Base-by-base conservation (phyloP, 2,888 invertebrate genomes). In the Acanthosepion pharaonis region DNA sequence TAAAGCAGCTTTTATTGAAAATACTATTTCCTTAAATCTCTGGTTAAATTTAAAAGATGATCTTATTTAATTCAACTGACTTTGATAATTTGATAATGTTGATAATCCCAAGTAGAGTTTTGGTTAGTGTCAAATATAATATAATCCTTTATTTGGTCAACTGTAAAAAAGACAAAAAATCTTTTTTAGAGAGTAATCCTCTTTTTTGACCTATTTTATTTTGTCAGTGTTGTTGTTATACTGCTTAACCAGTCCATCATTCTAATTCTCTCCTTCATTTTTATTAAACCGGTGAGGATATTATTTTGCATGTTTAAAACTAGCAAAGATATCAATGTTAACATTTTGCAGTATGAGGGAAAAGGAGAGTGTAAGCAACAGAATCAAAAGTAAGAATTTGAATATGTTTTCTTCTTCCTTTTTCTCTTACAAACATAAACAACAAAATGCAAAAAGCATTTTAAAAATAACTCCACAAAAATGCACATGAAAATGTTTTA, bases 351-450 rank as follows among this genome's bases (percentile, higher is more conserved):
- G 11, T 78, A n/a, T 78, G n/a, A 78, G n/a, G 5, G 33, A 78
- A 78, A 78, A 18, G n/a, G 78, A 78, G 78, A n/a, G 15, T 11
- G 23, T 78, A 78, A 78, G 78, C 78, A 78, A 78, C 78, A 78
- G 78, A 78, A 78, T 33, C 78, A 78, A 78, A 78, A 78, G 78
- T 78, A 78, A 78, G 78, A 78, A n/a, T 78, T 78, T 11, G n/a
- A 78, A n/a, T 78, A 78, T n/a, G n/a, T 78, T 78, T 78, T 78
- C 78, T 78, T 78, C 78, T 78, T 78, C 78, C 78, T 78, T 78
- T 33, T 78, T 33, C 78, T 78, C 8, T 78, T n/a, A 78, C n/a
- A 78, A 11, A 78, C 15, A 78, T 18, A 78, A 8, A 78, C 78
- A 78, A 4, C 78, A 78, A 78, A 78, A 78, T 59, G 23, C 23